Base-by-base conservation (phyloP, 2,888 invertebrate species). In the Thelaira solivaga region DNA sequence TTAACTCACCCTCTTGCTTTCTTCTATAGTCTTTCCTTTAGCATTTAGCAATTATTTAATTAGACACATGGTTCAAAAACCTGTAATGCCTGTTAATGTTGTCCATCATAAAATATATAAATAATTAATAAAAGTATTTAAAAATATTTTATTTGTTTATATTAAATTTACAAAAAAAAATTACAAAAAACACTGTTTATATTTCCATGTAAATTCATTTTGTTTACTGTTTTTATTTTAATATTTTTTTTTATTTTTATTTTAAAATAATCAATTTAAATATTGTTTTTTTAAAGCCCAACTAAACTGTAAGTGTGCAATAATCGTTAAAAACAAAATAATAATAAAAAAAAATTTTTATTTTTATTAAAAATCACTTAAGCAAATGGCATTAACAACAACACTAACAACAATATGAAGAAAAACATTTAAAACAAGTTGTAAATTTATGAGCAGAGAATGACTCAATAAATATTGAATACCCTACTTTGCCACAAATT, bases 301-400 rank as follows among this genome's bases (percentile, higher is more conserved):
- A n/a, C n/a, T n/a, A n/a, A 68, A 39, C 36, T 53, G 57, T 36
- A 78, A 78, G 77, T 73, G 43, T 51, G 64, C 55, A 69, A 73
- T 73, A 73, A 74, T 64, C 73, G 68, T 78, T 64, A 78, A 72
- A n/a, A 77, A 61, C 41, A 26, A 61, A 41, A 43, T 61, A 51
- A 72, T 26, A 67, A 67, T 36, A 55, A 72, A 71, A 51, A 57
- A n/a, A n/a, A n/a, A n/a, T n/a, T n/a, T n/a, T n/a, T n/a, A n/a
- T n/a, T n/a, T 76, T 57, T 68, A 78, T 78, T 68, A 59, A 67
- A 64, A 64, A 39, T 68, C 49, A 67, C 43, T 22, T 64, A n/a
- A 59, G 22, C 26, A 55, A 47, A 39, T n/a, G 43, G 18, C 16
- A 31, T 0, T 5, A 26, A 18, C 36, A 39, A 34, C 31, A 22